Evolutionary conservation across 2,797 vertebrate genomes (phyloP).

Genomic region (Vespertilio murinus): DNA sequence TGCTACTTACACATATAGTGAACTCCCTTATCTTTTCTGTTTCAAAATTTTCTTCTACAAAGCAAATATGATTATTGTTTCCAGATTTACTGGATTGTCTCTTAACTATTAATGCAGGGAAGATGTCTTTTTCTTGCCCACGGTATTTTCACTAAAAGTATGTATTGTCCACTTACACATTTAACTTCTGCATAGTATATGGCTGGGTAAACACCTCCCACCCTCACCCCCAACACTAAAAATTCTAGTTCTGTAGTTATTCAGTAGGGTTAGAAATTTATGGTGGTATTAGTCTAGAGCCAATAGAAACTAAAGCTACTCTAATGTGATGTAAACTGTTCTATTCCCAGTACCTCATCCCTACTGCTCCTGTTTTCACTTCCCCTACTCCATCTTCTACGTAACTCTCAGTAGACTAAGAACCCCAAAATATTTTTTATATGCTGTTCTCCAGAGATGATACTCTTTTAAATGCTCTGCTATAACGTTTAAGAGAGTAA

Average conservation of each 20-base stretch:
- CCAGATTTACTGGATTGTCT: neutral
- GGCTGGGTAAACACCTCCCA: neutral
- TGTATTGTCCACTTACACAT: neutral
- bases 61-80: neutral
- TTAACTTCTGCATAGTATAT: neutral
- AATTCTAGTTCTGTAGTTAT: neutral
- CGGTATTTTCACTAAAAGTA: constrained; percentile 23
- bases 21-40: neutral
- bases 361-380: neutral
- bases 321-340: neutral
- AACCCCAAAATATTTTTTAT: neutral
- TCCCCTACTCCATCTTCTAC: neutral
- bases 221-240: neutral
- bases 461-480: neutral
- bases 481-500: neutral
- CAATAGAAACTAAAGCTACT: neutral
- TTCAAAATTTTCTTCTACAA: neutral
- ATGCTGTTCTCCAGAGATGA: neutral
- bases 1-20: neutral
- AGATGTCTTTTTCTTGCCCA: neutral
- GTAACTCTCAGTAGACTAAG: neutral
- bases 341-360: neutral
- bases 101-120: neutral
- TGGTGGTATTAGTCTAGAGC: neutral
- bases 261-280: neutral